Base-by-base conservation (phyloP, 2,797 vertebrate genomes). In the Schizothorax lantsangensis region DNA sequence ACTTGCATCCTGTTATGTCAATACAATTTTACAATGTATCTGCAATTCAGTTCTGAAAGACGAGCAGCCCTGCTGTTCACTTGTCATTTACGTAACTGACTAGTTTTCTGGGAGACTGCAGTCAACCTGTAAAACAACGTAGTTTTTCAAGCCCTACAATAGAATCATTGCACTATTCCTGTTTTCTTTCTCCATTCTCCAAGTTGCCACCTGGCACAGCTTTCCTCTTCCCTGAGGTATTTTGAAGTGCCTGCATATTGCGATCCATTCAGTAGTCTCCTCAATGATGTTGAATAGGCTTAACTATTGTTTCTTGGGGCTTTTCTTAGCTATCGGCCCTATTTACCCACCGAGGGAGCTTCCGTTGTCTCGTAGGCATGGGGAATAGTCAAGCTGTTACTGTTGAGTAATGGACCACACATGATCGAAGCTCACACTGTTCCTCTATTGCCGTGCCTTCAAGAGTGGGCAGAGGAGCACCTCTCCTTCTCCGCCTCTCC, bases 351-450 rank as follows among this genome's bases (percentile, higher is more conserved):
- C 45, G 71, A 91, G 90, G 88, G 88, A 87, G 92, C 89, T 92
- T 93, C 92, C 91, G 87, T 93, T 92, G 93, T 92, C 88, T 90
- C 80, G 91, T 91, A 91, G 89, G 91, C 90, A 89, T 80, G 93
- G 82, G 94, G 91, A 88, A 92, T 93, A 92, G 91, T 23, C 86
- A 87, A 89, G 26, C 91, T 91, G 89, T 92, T 88, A 90, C 87
- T 43, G 88, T 78, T 86, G 93, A 92, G 94, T 96, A 96, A 96
- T 92, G 93, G 93, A 92, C 92, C 94, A 95, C 93, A 95, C 94
- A 95, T 93, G 94, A 91, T 92, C 92, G 81, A 86, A 91, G 92
- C 93, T 86, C 89, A 54, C 88, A 89, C 64, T 83, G 88, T 88
- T 92, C 90, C 88, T 77, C 90, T 90, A 91, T 92, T 84, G 87